Percentiles rank a stretch among this genome's conserved stretches.
These are phyloP conservation scores for Aphelenchoides fujianensis DNA, from an alignment of 1,140 invertebrate species.

Conservation along the genomic window DNA sequence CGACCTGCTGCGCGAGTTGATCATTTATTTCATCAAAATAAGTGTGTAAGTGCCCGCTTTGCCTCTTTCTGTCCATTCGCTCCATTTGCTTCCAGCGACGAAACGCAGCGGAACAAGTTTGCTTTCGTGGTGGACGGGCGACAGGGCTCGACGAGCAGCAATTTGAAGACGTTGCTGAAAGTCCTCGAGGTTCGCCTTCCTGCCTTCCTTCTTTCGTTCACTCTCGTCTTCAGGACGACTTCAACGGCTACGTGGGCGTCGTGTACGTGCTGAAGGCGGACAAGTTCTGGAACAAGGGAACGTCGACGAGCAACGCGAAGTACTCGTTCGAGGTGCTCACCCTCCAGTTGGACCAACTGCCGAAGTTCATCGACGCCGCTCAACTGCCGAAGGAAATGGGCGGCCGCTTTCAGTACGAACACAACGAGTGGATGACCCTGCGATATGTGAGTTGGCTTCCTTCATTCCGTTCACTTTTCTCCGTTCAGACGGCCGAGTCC, in stretches of 20 bases:
- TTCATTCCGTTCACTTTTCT: background rate
- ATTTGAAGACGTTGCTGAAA: slow-evolving; percentile 23
- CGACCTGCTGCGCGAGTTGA: slow-evolving; percentile 4
- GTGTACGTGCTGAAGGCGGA: slow-evolving; percentile 19
- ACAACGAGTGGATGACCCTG: slow-evolving; percentile 25
- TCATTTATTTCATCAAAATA: slow-evolving; percentile 7
- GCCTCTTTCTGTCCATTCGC: background rate
- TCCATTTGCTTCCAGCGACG: slow-evolving; percentile 19
- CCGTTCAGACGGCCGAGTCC: background rate
- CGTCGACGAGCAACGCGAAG: background rate
- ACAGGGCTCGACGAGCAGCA: slow-evolving; percentile 7
- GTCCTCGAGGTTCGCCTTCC: slow-evolving; percentile 6
- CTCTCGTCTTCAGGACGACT: slow-evolving; percentile 18
- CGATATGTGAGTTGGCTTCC: background rate
- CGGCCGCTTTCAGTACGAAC: slow-evolving; percentile 20
- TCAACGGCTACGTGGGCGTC: background rate
- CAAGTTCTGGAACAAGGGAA: slow-evolving; percentile 23
- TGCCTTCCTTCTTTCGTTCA: background rate
- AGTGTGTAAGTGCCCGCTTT: slow-evolving; percentile 7
- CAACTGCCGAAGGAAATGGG: slow-evolving; percentile 19
- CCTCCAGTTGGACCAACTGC: slow-evolving; percentile 13
- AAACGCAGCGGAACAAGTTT: slow-evolving; percentile 15
- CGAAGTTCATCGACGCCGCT: slow-evolving; percentile 13
- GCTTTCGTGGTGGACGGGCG: slow-evolving; percentile 24
- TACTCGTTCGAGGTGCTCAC: slow-evolving; percentile 27